Percentiles rank a stretch among this genome's conserved stretches.
These are phyloP conservation scores for Alloplasta piceator DNA, from an alignment of 2,888 invertebrate genomes.

Conservation along the genomic window DNA sequence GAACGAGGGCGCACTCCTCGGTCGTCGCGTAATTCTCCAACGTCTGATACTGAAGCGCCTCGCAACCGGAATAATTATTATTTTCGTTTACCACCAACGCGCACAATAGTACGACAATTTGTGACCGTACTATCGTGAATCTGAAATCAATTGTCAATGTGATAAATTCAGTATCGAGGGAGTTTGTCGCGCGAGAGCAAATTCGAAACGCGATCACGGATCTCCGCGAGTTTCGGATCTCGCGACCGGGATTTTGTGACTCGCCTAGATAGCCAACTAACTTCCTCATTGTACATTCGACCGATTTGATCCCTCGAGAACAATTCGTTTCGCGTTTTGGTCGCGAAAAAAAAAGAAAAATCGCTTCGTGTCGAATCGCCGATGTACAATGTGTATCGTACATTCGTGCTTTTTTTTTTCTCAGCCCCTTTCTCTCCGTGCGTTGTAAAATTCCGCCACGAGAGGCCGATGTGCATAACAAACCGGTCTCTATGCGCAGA, in stretches of 20 bases:
- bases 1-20: conserved; percentile 91
- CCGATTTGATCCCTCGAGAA: conserved; percentile 36
- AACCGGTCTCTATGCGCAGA: background rate
- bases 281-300: conserved; percentile 16
- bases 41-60: conserved; percentile 77
- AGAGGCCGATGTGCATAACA: conserved; percentile 17
- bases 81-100: conserved; percentile 60
- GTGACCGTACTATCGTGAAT: conserved; percentile 71
- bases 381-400: conserved; percentile 27
- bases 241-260: conserved; percentile 22
- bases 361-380: conserved; percentile 28
- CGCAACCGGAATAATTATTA: conserved; percentile 52
- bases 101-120: conserved; percentile 69
- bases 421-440: conserved; percentile 20
- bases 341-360: conserved; percentile 22
- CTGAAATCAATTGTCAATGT: conserved; percentile 69
- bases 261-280: background rate
- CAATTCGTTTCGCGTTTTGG: conserved; percentile 16
- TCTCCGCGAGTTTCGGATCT: conserved; percentile 25
- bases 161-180: conserved; percentile 39
- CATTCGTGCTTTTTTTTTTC: background rate
- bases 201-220: conserved; percentile 32
- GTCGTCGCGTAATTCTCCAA: conserved; percentile 77
- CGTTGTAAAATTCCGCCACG: conserved; percentile 4
- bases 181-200: conserved; percentile 12